Base-by-base conservation (phyloP, 2,888 invertebrate species). In the Parnassius smintheus region DNA sequence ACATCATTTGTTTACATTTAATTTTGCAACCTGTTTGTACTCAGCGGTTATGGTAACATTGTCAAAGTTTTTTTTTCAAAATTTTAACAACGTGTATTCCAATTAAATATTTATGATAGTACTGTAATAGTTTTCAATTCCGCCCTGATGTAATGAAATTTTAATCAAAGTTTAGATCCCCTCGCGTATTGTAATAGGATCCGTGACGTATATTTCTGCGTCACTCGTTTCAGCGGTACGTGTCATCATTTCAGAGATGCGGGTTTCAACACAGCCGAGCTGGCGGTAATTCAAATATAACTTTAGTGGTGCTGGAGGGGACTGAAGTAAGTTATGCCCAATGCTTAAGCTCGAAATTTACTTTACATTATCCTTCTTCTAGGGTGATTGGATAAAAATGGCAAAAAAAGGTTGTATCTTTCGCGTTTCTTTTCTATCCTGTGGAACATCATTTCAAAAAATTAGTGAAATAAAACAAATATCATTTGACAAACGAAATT, bases 161-260 rank as follows among this genome's bases (percentile, higher is more conserved):
- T 88, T 88, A 90, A 90, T 89, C 89, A 88, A 89, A 88, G 81
- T 87, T 85, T 76, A 75, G 75, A 77, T 77, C 81, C 87, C 83
- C 83, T 73, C 74, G 86, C 74, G 86, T 80, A 85, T 87, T 77
- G 75, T 82, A 82, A 85, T 79, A 72, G 83, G 77, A 77, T 81
- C 70, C 72, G 72, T 74, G 75, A 72, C 75, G 73, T 75, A 65
- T 64, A 67, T 69, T 81, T 78, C 78, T 75, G 73, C 73, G 72
- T 72, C 75, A 75, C 75, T 75, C 80, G 75, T 80, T 81, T 76
- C 75, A 72, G 74, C 74, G 66, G 64, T 74, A 73, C 73, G 74
- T 79, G 75, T 77, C 71, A 68, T 68, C 66, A 67, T 81, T 22
- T 9, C 13, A 51, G 10, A 11, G 12, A 46, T 46, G n/a, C 46